Evolutionary conservation across 1,140 invertebrate species (phyloP).

Genomic region (Paralvinella palmiformis): DNA sequence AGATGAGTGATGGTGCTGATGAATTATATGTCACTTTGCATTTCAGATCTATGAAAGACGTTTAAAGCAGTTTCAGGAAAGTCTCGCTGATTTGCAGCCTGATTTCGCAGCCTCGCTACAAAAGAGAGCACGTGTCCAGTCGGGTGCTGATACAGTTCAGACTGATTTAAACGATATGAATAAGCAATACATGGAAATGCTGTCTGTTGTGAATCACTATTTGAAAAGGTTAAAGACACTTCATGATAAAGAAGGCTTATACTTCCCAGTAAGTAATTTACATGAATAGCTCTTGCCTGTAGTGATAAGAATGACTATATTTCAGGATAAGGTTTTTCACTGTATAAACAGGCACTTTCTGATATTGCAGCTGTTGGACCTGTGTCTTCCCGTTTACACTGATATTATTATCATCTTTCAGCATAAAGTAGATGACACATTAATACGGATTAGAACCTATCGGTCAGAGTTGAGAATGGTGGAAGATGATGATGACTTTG

Average conservation of each 20-base stretch:
- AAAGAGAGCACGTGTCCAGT: background rate
- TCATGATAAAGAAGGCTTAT: slow-evolving; percentile 12
- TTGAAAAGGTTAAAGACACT: slow-evolving; percentile 35
- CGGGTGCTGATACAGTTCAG: slow-evolving; percentile 2
- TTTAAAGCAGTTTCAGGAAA: slow-evolving; percentile 81
- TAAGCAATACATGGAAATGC: slow-evolving; percentile 37
- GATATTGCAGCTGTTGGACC: too few relatives aligned
- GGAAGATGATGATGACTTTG: slow-evolving; percentile 37
- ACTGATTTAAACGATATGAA: slow-evolving; percentile 74
- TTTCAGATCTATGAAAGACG: slow-evolving; percentile 79
- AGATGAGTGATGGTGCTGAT: too few relatives aligned
- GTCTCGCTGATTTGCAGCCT: slow-evolving; percentile 58
- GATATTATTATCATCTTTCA: slow-evolving; percentile 23
- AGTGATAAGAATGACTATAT: background rate
- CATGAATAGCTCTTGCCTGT: background rate
- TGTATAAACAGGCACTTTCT: too few relatives aligned
- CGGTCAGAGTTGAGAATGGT: slow-evolving; percentile 43
- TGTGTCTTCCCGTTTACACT: background rate
- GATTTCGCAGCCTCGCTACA: too few relatives aligned
- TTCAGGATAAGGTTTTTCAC: too few relatives aligned
- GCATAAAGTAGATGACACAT: slow-evolving; percentile 42
- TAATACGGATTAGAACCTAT: slow-evolving; percentile 42
- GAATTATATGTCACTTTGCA: too few relatives aligned
- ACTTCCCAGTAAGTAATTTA: slow-evolving; percentile 16
- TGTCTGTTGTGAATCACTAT: slow-evolving; percentile 34